Base-by-base conservation (phyloP, 2,797 vertebrate species). In the Monodelphis domestica region DNA sequence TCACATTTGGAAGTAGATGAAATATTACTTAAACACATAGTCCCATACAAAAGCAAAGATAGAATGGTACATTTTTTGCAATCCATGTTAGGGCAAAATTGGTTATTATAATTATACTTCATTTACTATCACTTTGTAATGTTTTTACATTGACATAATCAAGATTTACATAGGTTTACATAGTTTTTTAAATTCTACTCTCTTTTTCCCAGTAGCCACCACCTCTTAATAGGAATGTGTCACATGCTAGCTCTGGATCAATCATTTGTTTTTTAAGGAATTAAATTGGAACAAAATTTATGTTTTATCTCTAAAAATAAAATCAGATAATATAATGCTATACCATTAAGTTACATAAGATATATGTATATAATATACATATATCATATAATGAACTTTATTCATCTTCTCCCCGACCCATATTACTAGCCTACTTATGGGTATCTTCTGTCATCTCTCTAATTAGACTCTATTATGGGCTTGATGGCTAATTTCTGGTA, bases 211-310 rank as follows among this genome's bases (percentile, higher is more conserved):
- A 78, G 24, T 10, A 78, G 17, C n/a, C n/a, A n/a, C 17, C 12
- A 45, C 17, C n/a, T 78, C n/a, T 78, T 78, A 45, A 96, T 45
- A 91, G 5, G 94, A 92, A 88, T 21, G 53, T 94, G 63, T 94
- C 90, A 84, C 93, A 94, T 95, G 87, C 30, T 59, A 93, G 87
- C 53, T 51, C 88, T 59, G 9, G 28, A 28, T 84, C 21, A 54
- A 95, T 91, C n/a, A 38, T 24, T 59, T 90, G 51, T 90, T 91
- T 53, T 54, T 54, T 87, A 92, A 95, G 28, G 54, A 96, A 95
- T 95, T 96, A 91, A 94, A 57, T 94, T 91, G 96, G 54, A 95
- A 88, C 88, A 91, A 84, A 89, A 78, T 45, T 90, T 93, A 57
- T 50, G 70, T 93, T 94, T 53, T 87, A 92, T 90, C 91, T 96